Percentiles rank a stretch among this genome's conserved stretches.
These are phyloP conservation scores for Aldrovandia affinis DNA, from an alignment of 2,797 vertebrate genomes.

Conservation along the genomic window DNA sequence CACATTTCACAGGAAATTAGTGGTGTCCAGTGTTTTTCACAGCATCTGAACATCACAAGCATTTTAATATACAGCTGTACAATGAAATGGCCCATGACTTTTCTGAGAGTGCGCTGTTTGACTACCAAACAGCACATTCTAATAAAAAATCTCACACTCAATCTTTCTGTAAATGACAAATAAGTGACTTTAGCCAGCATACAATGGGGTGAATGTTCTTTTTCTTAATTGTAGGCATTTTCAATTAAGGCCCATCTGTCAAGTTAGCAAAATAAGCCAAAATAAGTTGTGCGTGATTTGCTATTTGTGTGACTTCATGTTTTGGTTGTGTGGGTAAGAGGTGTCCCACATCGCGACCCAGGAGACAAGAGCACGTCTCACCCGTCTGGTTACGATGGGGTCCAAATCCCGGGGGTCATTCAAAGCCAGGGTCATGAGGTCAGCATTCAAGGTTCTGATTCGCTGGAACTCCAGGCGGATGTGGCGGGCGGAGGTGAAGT, in stretches of 20 bases:
- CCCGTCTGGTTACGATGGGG: slow-evolving; percentile 91
- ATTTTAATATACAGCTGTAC: slow-evolving; percentile 11
- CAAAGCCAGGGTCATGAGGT: slow-evolving; percentile 92
- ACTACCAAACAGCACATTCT: slow-evolving; percentile 11
- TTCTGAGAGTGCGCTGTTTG: not conserved
- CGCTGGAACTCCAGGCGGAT: slow-evolving; percentile 90
- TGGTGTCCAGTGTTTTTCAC: slow-evolving; percentile 11
- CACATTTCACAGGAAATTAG: not conserved
- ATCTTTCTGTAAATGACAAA: slow-evolving; percentile 34
- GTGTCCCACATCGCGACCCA: not conserved
- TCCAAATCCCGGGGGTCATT: slow-evolving; percentile 85
- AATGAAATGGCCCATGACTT: slow-evolving; percentile 3
- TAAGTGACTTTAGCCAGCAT: slow-evolving; percentile 24
- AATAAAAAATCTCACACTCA: slow-evolving; percentile 12
- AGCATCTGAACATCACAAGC: not conserved
- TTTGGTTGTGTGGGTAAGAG: not conserved
- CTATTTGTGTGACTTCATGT: too few species aligned
- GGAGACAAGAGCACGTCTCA: slow-evolving; percentile 62
- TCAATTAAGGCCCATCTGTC: slow-evolving; percentile 52
- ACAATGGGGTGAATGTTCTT: slow-evolving; percentile 31
- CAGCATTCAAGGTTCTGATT: slow-evolving; percentile 93
- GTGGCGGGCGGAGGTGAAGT: slow-evolving; percentile 92
- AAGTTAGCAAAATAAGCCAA: not conserved
- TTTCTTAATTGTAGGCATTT: slow-evolving; percentile 41
- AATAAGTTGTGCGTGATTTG: not conserved